Conservation (phyloP, 2,797 vertebrate species). For the Amblyopsis hoosieri region DNA sequence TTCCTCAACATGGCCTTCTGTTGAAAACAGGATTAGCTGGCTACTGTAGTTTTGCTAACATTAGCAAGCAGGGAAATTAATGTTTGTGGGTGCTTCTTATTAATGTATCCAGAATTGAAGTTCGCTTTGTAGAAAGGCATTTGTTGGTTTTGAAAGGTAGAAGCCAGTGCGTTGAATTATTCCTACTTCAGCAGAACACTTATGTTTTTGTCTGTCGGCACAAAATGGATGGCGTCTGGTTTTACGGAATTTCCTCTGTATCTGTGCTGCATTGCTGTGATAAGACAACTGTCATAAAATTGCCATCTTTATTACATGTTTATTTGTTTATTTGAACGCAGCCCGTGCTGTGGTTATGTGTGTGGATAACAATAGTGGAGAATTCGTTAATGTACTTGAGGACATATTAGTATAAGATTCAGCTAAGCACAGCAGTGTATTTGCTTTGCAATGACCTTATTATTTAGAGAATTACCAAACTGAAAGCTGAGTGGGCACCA, state of each 20-base stretch:
- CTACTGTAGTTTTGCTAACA: conserved; percentile 44
- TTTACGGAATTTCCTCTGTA: conserved; percentile 17
- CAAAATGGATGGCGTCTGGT: conserved; percentile 66
- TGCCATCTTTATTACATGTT: not conserved
- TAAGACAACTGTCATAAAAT: not conserved
- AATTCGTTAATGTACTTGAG: not conserved
- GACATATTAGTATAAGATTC: not conserved
- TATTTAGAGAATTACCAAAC: not conserved
- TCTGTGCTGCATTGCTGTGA: not conserved
- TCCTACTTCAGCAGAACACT: conserved; percentile 14
- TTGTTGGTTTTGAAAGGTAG: conserved; percentile 8
- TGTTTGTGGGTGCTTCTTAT: conserved; percentile 12
- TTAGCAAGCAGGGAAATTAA: conserved; percentile 14
- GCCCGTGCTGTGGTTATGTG: too few species aligned
- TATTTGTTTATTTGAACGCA: not conserved
- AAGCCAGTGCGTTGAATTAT: conserved; percentile 17
- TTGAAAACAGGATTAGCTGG: conserved; percentile 28
- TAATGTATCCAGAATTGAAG: not conserved
- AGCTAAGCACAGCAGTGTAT: not conserved
- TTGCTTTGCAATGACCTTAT: not conserved
- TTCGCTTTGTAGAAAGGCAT: not conserved
- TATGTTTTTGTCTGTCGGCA: conserved; percentile 35
- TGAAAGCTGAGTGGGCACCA: not conserved
- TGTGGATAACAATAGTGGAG: too few species aligned
- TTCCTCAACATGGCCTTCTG: conserved; percentile 75